Evolutionary conservation across 1,140 invertebrate species (phyloP), one percentile per base, ranked within the genome.

Genomic region (Homalodisca vitripennis): DNA sequence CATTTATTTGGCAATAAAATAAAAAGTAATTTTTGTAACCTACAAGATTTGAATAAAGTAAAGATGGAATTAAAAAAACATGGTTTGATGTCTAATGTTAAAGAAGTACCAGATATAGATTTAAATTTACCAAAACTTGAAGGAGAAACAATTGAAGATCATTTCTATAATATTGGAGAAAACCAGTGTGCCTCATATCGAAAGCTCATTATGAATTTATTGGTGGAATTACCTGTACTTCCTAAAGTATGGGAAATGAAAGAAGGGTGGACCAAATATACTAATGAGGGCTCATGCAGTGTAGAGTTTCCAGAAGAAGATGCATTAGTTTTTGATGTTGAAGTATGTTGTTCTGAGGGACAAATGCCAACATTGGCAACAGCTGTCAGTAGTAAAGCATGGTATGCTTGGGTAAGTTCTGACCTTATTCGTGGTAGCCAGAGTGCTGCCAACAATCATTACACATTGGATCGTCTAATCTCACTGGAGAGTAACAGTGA

Each of bases 241-340:
- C 91, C 91, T 1, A 73, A 84, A 76, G 75, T 85, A 74, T 97
- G 94, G 93, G 67, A 82, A 3, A 87, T 91, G 67, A 77, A 81
- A 66, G 76, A 85, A 75, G 97, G 98, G 0, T 99, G 97, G 97
- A 95, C 90, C 2, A 88, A 89, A 72, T 98, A 98, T 79, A 70
- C 75, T 29, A 78, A 76, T 34, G 77, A 80, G 12, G 74, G 76
- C 66, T 74, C 81, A 6, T 76, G 83, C 70, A 71, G 66, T 20
- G 89, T 95, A 3, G 81, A 85, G 63, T 87, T 84, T 77, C 93
- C 93, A 0, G 71, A 84, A 57, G 97, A 97, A 78, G 82, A 91
- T 74, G 89, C 87, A 6, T 78, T 98, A 12, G 87, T 99, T 64
- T 97, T 99, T 86, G 98, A 99, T 84, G 90, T 99, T 62, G 98